Conservation (phyloP, 1,140 invertebrate genomes). For the Harlomillsia oculata region DNA sequence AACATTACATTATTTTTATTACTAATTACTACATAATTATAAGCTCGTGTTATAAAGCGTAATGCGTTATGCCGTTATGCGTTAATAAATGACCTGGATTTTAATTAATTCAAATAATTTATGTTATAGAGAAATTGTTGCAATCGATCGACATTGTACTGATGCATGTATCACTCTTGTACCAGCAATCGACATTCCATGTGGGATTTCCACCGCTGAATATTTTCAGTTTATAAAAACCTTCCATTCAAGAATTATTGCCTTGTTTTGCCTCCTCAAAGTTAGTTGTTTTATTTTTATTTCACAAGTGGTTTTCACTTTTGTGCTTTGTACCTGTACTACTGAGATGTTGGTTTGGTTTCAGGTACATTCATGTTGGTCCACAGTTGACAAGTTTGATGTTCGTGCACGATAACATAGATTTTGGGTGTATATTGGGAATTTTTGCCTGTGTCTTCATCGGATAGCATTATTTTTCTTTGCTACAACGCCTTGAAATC, state of each 20-base stretch:
- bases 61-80: not conserved
- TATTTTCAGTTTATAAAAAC: slow-evolving; percentile 50
- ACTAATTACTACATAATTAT: too few species aligned
- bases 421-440: slow-evolving; percentile 43
- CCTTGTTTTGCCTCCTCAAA: slow-evolving; percentile 44
- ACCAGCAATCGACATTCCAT: slow-evolving; percentile 51
- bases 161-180: slow-evolving; percentile 47
- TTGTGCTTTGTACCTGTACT: not conserved
- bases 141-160: slow-evolving; percentile 53
- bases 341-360: slow-evolving; percentile 30
- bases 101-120: slow-evolving; percentile 14
- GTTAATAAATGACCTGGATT: not conserved
- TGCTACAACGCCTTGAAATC: slow-evolving; percentile 48
- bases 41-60: too few species aligned
- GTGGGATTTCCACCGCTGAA: slow-evolving; percentile 36
- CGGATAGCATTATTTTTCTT: slow-evolving; percentile 48
- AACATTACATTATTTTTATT: not conserved
- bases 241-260: slow-evolving; percentile 48
- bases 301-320: not conserved
- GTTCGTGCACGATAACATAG: slow-evolving; percentile 33
- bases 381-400: slow-evolving; percentile 52
- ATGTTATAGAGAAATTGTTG: slow-evolving; percentile 49
- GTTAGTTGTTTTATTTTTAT: slow-evolving; percentile 37
- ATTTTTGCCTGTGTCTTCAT: slow-evolving; percentile 46
- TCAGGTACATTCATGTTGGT: slow-evolving; percentile 51